Base-by-base conservation (phyloP, 2,113 vertebrate species). In the Myodes glareolus region DNA sequence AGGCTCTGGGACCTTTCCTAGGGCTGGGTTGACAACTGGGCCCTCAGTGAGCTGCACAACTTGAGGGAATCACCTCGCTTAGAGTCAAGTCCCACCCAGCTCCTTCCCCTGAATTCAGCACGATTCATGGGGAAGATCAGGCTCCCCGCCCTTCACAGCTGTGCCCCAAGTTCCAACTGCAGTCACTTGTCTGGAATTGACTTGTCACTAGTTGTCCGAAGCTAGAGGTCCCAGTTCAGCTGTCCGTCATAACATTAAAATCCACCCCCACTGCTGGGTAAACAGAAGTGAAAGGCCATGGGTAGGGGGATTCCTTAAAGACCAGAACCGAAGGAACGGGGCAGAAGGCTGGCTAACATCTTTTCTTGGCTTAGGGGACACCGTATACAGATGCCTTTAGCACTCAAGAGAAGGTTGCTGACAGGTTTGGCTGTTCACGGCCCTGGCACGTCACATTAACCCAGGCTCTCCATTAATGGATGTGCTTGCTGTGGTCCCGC, bases 301-400 rank as follows among this genome's bases (percentile, higher is more conserved):
- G 39, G 9, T 17, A 16, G 17, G 25, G 65, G 36, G 23, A 31
- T 29, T 29, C 61, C 87, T n/a, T 52, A 58, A 42, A 70, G 36
- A 50, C 27, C 7, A 65, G 78, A 70, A 76, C 50, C 63, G 91
- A 96, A 94, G 36, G 81, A 39, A 45, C 61, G 95, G 92, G 85
- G 80, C 96, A 96, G 94, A 88, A 94, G 73, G 50, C 91, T 2
- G 0, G 50, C 6, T 45, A 1, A 21, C 33, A 33, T 21, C 7
- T 90, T 78, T 72, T 31, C 63, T 67, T 76, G 63, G 61, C 73
- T 95, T 86, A 94, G 42, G 36, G 90, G 82, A 93, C 85, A 90
- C 96, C 77, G 91, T 89, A 36, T 0, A 0, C 45, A 92, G 92
- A 92, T 91, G 87, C 94, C 55, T 47, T 36, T 39, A 92, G 42